Evolutionary conservation across 2,113 vertebrate species (phyloP).

Genomic region (Pteronura brasiliensis): DNA sequence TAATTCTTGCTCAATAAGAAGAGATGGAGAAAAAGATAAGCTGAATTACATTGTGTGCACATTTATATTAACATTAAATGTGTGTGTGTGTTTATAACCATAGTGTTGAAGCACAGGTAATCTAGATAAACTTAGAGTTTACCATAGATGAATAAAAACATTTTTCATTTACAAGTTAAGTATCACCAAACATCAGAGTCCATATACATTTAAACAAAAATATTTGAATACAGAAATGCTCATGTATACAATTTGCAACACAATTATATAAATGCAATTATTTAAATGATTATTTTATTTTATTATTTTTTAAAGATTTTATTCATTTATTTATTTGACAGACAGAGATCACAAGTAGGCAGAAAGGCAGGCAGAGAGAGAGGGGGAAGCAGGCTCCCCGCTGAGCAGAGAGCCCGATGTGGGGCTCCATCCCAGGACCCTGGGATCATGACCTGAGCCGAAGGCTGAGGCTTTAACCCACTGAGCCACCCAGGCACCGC

Average conservation of each 20-base stretch:
- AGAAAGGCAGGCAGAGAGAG: too few species aligned
- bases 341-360: too few species aligned
- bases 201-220: background rate
- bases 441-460: too few species aligned
- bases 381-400: too few species aligned
- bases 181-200: background rate
- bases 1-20: background rate
- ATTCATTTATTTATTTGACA: too few species aligned
- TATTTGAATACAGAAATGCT: background rate
- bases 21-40: background rate
- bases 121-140: background rate
- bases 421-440: too few species aligned
- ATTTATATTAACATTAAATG: background rate
- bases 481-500: too few species aligned
- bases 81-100: background rate
- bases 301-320: too few species aligned
- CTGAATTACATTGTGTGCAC: background rate
- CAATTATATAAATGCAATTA: background rate
- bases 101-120: background rate
- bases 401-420: too few species aligned
- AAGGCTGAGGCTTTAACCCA: too few species aligned
- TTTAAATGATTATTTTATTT: background rate
- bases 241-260: background rate
- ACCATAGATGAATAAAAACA: background rate
- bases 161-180: background rate